These are phyloP conservation scores for Trachelus troglodyta DNA, from an alignment of 2,888 invertebrate species.

Conservation along the genomic window DNA sequence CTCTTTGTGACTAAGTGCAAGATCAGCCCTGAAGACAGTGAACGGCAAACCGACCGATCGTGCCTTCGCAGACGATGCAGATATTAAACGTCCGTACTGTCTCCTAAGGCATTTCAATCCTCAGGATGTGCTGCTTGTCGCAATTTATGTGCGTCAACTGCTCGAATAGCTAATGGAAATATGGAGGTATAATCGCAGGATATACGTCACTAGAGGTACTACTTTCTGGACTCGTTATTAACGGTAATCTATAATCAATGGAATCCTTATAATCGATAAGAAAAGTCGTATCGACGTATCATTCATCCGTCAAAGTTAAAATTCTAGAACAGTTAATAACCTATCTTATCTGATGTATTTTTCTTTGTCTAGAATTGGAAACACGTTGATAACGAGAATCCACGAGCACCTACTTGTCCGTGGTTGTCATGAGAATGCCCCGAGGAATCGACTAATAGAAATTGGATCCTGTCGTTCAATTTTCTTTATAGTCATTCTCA, in stretches of 20 bases:
- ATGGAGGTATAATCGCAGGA: neutral
- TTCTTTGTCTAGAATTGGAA: neutral
- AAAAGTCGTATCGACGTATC: neutral
- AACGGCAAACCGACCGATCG: conserved; percentile 13
- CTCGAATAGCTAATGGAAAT: neutral
- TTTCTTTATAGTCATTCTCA: neutral
- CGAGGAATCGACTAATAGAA: neutral
- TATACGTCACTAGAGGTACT: neutral
- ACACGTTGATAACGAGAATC: neutral
- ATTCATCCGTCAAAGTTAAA: neutral
- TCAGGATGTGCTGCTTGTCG: neutral
- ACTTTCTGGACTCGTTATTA: neutral
- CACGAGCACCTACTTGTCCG: neutral
- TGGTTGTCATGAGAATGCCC: neutral
- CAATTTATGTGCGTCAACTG: neutral
- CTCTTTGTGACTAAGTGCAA: neutral
- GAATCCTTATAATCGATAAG: neutral
- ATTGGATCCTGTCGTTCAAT: neutral
- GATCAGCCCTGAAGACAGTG: neutral
- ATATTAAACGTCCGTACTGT: conserved; percentile 18
- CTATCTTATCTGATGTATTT: neutral
- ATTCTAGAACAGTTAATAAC: neutral
- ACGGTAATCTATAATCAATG: neutral
- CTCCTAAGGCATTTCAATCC: neutral
- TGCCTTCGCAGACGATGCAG: conserved; percentile 29